Evolutionary conservation across 1,140 invertebrate species (phyloP).

Genomic region (Neodiprion virginianus): DNA sequence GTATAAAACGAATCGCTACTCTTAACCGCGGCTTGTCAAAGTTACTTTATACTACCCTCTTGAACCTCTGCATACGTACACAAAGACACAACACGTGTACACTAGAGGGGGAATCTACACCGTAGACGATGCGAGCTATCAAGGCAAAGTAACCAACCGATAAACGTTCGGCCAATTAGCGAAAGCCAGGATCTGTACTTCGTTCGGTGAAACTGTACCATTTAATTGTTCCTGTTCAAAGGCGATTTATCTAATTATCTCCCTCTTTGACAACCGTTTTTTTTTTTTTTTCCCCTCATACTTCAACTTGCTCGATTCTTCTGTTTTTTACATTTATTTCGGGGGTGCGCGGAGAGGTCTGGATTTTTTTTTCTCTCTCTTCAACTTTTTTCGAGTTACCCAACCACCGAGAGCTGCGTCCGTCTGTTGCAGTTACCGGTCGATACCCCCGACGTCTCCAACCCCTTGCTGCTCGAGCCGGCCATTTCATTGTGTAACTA

Average conservation of each 20-base stretch:
- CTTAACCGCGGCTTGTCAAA: too few species aligned
- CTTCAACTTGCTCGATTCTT: conserved; percentile 1
- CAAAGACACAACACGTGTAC: too few species aligned
- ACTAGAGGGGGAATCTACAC: too few species aligned
- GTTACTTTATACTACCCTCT: too few species aligned
- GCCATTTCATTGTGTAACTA: conserved; percentile 45
- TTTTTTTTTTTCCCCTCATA: background rate
- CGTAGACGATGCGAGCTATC: background rate
- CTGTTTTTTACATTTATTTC: conserved; percentile 19
- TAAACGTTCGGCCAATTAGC: background rate
- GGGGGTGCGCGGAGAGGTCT: conserved; percentile 11
- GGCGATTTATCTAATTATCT: conserved; percentile 41
- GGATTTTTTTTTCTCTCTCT: conserved; percentile 8
- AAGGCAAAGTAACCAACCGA: background rate
- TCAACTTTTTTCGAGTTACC: conserved; percentile 30
- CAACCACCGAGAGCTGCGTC: conserved; percentile 34
- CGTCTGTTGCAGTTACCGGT: conserved; percentile 42
- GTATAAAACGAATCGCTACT: too few species aligned
- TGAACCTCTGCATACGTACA: too few species aligned
- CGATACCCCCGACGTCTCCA: conserved; percentile 48
- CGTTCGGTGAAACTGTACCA: background rate
- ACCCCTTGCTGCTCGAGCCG: background rate
- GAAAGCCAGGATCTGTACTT: background rate
- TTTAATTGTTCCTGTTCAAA: background rate
- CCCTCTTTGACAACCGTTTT: background rate